These are phyloP conservation scores for Triplophysa bombifrons DNA, from an alignment of 2,797 vertebrate species.

Conservation along the genomic window DNA sequence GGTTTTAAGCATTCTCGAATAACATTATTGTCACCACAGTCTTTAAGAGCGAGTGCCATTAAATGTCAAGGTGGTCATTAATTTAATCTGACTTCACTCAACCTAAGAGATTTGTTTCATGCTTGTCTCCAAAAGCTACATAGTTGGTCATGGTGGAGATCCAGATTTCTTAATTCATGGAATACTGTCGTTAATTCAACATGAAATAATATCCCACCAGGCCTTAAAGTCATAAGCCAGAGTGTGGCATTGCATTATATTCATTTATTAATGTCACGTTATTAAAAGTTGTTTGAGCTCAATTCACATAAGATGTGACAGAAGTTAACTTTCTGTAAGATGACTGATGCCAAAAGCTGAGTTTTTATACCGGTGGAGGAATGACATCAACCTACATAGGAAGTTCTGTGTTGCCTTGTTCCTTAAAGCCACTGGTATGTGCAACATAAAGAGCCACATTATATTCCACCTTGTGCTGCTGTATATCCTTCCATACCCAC, in stretches of 20 bases:
- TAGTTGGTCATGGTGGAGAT: constrained; percentile 7
- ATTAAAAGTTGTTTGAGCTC: constrained; percentile 23
- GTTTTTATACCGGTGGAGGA: background rate
- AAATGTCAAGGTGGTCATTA: constrained; percentile 9
- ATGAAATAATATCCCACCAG: constrained; percentile 20
- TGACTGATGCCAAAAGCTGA: background rate
- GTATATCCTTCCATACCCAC: constrained; percentile 57
- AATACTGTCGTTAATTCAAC: constrained; percentile 18
- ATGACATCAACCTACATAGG: constrained; percentile 47
- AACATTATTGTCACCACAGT: constrained; percentile 18
- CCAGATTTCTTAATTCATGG: constrained; percentile 27
- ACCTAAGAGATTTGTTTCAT: constrained; percentile 12
- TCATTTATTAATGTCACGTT: constrained; percentile 29
- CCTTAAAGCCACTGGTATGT: constrained; percentile 52
- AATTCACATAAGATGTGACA: constrained; percentile 29
- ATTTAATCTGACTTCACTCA: constrained; percentile 13
- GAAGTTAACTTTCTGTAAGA: background rate
- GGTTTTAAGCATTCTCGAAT: constrained; percentile 11
- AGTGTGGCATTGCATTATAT: background rate
- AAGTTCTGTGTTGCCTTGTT: constrained; percentile 45
- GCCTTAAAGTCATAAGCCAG: constrained; percentile 13
- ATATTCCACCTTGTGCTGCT: constrained; percentile 51
- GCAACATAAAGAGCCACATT: constrained; percentile 62
- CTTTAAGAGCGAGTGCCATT: background rate
- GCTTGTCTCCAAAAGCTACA: background rate